Conservation (phyloP, 1,140 invertebrate species). For the Gonatopus flavifemur region DNA sequence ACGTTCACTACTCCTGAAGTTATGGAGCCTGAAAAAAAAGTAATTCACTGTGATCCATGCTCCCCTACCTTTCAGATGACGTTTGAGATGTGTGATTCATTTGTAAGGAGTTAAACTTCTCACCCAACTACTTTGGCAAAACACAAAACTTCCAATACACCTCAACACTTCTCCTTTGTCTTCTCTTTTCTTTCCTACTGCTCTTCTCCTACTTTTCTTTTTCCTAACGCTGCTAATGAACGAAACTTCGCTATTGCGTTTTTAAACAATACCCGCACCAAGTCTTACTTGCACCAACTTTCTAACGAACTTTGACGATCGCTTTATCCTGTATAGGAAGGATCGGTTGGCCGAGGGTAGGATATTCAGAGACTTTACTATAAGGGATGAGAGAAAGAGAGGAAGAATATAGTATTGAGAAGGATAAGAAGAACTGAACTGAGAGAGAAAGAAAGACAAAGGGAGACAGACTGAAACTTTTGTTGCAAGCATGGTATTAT, state of each 20-base stretch:
- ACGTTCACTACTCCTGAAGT: no score
- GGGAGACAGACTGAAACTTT: no score
- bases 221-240: slow-evolving; percentile 31
- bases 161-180: neutral
- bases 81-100: no score
- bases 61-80: no score
- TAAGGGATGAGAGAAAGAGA: neutral
- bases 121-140: no score
- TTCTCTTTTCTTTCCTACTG: neutral
- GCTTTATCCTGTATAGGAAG: slow-evolving; percentile 27
- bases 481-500: no score
- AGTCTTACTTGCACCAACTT: slow-evolving; percentile 35
- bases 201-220: slow-evolving; percentile 10
- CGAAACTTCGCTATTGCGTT: slow-evolving; percentile 38
- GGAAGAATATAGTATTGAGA: no score
- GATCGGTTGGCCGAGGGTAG: neutral
- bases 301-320: slow-evolving; percentile 34
- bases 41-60: no score
- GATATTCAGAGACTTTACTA: slow-evolving; percentile 26
- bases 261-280: slow-evolving; percentile 30
- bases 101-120: no score
- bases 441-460: neutral
- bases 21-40: no score
- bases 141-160: no score
- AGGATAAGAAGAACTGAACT: no score